phyloP scores from a whole-genome alignment of 2,113 vertebrate genomes.

The Arenaria interpres region DNA sequence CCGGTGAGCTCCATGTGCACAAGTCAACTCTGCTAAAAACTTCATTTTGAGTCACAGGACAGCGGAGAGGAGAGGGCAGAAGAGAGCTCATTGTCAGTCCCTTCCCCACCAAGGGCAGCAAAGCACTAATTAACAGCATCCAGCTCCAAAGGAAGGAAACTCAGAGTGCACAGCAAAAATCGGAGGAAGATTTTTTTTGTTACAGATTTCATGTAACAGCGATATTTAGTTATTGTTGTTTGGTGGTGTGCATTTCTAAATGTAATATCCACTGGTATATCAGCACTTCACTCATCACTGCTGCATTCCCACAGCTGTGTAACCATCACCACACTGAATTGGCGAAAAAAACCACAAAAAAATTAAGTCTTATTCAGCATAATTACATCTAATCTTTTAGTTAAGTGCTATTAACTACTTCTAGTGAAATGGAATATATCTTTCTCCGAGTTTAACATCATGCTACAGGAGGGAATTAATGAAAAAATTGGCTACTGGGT shows the following conservation, averaged over 20 bases:
- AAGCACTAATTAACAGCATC: not conserved
- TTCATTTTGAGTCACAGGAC: not conserved
- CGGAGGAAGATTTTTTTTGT: not conserved
- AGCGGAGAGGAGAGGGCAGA: not conserved
- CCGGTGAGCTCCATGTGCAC: not conserved
- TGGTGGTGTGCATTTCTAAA: not conserved
- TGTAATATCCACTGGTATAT: not conserved
- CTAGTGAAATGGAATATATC: not conserved
- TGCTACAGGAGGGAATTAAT: not conserved
- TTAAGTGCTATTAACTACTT: not conserved
- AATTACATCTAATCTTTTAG: not conserved
- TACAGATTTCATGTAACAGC: not conserved
- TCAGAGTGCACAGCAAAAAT: not conserved
- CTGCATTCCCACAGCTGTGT: not conserved
- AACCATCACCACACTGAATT: not conserved
- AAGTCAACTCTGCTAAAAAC: not conserved
- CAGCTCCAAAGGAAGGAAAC: not conserved
- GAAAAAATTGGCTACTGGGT: not conserved
- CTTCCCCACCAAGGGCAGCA: not conserved
- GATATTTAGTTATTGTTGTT: not conserved
- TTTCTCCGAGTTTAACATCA: not conserved
- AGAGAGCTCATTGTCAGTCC: not conserved
- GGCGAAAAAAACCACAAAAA: not conserved
- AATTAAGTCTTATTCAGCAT: not conserved
- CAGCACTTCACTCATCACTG: not conserved